These are phyloP conservation scores for Elmis aenea DNA, from an alignment of 2,888 invertebrate species.

Conservation along the genomic window DNA sequence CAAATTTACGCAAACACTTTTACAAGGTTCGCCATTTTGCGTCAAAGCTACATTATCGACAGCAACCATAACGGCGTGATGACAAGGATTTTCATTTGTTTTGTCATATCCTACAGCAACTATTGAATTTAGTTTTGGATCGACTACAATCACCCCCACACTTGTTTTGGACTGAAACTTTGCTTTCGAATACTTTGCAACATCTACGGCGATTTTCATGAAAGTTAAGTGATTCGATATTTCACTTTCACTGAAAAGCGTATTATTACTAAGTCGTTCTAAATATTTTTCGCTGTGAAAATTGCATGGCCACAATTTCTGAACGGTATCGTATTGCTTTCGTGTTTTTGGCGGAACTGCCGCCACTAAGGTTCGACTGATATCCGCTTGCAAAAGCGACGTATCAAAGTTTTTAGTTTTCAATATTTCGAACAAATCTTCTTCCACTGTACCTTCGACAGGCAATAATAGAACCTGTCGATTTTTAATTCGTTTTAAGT, in stretches of 20 bases:
- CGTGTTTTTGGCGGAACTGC: slow-evolving; percentile 58
- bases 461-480: slow-evolving; percentile 56
- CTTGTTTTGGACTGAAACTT: slow-evolving; percentile 2
- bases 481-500: slow-evolving; percentile 68
- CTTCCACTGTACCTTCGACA: slow-evolving; percentile 30
- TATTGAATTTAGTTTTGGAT: slow-evolving; percentile 60
- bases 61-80: slow-evolving; percentile 81
- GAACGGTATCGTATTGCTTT: slow-evolving; percentile 59
- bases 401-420: slow-evolving; percentile 50
- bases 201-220: slow-evolving; percentile 56
- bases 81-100: slow-evolving; percentile 60
- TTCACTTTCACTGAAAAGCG: slow-evolving; percentile 55
- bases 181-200: slow-evolving; percentile 40
- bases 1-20: slow-evolving; percentile 10
- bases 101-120: slow-evolving; percentile 64
- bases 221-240: slow-evolving; percentile 52
- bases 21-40: slow-evolving; percentile 76
- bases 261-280: slow-evolving; percentile 62
- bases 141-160: slow-evolving; percentile 62
- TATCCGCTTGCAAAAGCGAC: slow-evolving; percentile 49
- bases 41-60: slow-evolving; percentile 79
- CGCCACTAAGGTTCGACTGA: slow-evolving; percentile 57
- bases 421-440: slow-evolving; percentile 35
- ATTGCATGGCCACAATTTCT: slow-evolving; percentile 72
- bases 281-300: slow-evolving; percentile 74